These are phyloP conservation scores for Tapirus terrestris DNA, from an alignment of 2,113 vertebrate species.

Conservation along the genomic window DNA sequence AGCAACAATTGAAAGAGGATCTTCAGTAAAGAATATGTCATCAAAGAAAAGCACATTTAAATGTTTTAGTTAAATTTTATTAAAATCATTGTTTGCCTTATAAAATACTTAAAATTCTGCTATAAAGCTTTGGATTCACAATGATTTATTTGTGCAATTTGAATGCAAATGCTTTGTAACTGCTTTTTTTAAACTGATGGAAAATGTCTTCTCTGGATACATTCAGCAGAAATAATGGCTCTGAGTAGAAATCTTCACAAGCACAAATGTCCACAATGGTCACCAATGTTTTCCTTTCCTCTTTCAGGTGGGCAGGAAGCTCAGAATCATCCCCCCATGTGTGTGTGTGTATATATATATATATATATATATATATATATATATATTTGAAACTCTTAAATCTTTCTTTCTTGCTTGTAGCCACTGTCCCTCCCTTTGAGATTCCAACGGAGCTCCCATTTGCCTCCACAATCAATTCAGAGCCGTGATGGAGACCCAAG, in stretches of 20 bases:
- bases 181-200: neutral
- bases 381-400: neutral
- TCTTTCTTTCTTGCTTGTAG: neutral
- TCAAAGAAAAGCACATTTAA: too few species aligned
- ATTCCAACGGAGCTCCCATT: neutral
- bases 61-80: too few species aligned
- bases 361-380: too few species aligned
- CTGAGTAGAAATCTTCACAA: neutral
- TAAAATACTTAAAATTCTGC: neutral
- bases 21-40: too few species aligned
- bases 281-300: neutral
- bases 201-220: too few species aligned
- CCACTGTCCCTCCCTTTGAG: neutral
- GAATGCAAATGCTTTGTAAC: neutral
- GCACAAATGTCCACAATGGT: neutral
- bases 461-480: neutral
- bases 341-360: too few species aligned
- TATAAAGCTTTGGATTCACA: neutral
- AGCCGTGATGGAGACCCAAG: neutral
- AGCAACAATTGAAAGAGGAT: neutral
- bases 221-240: neutral
- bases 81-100: neutral
- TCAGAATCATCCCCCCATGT: neutral
- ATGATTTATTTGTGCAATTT: neutral
- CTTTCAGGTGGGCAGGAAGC: neutral